A percentile compares a stretch with the other conserved stretches of the same genome.
Evolutionary conservation across 2,888 invertebrate genomes (phyloP).

Genomic region (Anagyrus pseudococci): DNA sequence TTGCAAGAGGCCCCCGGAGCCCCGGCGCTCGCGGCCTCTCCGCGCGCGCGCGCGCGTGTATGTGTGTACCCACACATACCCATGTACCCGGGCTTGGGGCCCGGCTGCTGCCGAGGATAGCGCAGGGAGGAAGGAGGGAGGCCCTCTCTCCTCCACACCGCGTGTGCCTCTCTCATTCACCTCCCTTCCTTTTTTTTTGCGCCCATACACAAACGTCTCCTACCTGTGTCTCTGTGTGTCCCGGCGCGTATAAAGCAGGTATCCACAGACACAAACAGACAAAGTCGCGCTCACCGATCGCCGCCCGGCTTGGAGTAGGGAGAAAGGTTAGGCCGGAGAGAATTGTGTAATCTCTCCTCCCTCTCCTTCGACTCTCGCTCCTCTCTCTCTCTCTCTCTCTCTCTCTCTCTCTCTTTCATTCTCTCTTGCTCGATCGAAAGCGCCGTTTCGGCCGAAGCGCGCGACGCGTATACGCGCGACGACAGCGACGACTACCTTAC

Average conservation of each 20-base stretch:
- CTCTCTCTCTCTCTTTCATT: not conserved
- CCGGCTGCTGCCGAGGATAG: too few species aligned
- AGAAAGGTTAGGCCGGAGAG: constrained; percentile 58
- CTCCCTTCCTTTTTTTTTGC: constrained; percentile 6
- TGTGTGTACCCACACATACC: too few species aligned
- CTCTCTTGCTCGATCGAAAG: too few species aligned
- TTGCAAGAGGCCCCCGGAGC: constrained; percentile 50
- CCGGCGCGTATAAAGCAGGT: constrained; percentile 46
- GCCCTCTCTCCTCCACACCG: constrained; percentile 34
- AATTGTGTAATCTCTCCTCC: constrained; percentile 57
- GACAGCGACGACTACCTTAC: too few species aligned
- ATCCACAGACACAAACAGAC: constrained; percentile 28
- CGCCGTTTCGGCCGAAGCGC: too few species aligned
- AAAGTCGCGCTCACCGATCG: not conserved
- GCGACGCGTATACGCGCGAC: too few species aligned
- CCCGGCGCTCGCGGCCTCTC: constrained; percentile 8
- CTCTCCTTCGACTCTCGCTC: too few species aligned
- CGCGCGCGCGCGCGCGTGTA: constrained; percentile 25
- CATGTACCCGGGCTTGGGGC: too few species aligned
- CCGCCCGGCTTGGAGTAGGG: constrained; percentile 36
- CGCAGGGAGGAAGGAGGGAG: too few species aligned
- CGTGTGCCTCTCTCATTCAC: constrained; percentile 36
- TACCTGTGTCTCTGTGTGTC: constrained; percentile 9
- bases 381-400: constrained; percentile 19
- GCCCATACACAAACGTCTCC: constrained; percentile 1